Evolutionary conservation across 2,888 invertebrate species (phyloP).

Genomic region (Deroplatys truncata): DNA sequence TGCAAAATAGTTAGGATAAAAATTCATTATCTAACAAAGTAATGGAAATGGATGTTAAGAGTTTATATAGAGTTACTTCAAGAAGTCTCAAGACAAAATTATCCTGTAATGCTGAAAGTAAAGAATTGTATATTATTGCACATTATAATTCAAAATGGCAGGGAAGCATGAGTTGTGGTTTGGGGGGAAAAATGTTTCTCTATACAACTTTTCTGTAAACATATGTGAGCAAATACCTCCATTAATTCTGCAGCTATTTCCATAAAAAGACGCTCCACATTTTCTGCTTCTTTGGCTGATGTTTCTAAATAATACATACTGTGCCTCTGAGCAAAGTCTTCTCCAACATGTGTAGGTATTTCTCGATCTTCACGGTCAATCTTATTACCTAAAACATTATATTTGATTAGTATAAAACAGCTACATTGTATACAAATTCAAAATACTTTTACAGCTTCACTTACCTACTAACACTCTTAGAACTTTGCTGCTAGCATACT

Average conservation of each 20-base stretch:
- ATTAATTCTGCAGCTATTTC: slow-evolving; percentile 92
- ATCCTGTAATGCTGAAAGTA: too few species aligned
- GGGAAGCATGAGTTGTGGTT: too few species aligned
- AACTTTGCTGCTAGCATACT: slow-evolving; percentile 93
- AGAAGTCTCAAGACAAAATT: too few species aligned
- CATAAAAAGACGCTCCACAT: slow-evolving; percentile 93
- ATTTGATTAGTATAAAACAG: not conserved
- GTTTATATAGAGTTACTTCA: too few species aligned
- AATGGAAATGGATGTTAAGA: too few species aligned
- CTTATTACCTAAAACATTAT: slow-evolving; percentile 73
- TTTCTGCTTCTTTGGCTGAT: slow-evolving; percentile 96
- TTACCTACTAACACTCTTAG: slow-evolving; percentile 89
- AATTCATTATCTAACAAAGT: too few species aligned
- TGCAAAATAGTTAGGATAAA: too few species aligned
- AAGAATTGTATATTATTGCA: too few species aligned
- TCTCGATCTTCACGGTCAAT: slow-evolving; percentile 95
- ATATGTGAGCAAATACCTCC: slow-evolving; percentile 54
- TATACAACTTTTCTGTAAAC: too few species aligned
- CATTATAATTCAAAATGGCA: too few species aligned
- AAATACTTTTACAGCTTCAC: slow-evolving; percentile 39
- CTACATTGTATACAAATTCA: not conserved
- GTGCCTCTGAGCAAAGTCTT: slow-evolving; percentile 91
- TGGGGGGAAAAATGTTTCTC: too few species aligned
- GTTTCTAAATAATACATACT: slow-evolving; percentile 98
- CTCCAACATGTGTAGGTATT: slow-evolving; percentile 90